Evolutionary conservation across 2,888 invertebrate species (phyloP), one percentile per base, ranked within the genome.

Genomic region (Netelia melanura): DNA sequence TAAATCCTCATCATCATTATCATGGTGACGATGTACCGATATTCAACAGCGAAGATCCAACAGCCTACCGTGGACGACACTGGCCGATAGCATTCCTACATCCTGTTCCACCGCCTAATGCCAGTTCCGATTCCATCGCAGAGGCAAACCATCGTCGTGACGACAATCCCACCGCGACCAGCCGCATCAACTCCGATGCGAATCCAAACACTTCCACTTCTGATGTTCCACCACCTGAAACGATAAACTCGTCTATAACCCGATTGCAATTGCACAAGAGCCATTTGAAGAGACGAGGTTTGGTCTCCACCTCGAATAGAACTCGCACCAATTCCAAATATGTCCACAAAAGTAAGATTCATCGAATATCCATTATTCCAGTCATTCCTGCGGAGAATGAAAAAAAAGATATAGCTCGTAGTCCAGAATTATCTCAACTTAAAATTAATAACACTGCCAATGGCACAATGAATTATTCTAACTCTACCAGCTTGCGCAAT

Each of bases 21-120:
- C 17, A 56, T 0, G 3, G 94, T 88, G 87, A 94, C 54, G 94
- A 94, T 23, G 95, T 95, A 1, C 94, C 95, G 0, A 92, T 94
- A 72, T 94, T 95, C 2, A 44, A n/a, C 23, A 17, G 43, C 17
- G 61, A 72, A 0, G 61, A 81, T 43, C 72, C 82, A 83, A 10
- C 71, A 3, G 44, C 23, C 21, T 83, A 87, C 43, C 62, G 75
- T 89, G 93, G 72, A 88, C 95, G 95, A 89, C 95, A 95, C 87
- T 98, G 97, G 97, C 97, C 97, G 0, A 96, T 98, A 21, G 96
- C 97, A 0, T 98, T 97, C 91, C 94, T 98, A 0, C 98, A 98
- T 90, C 96, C 96, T 92, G 96, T 96, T 83, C 96, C 96, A 52
- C 98, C 98, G 3, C 97, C 97, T 0, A 97, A 97, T 91, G 95